Conservation (phyloP, 2,888 invertebrate species). For the Fragum whitleyi region DNA sequence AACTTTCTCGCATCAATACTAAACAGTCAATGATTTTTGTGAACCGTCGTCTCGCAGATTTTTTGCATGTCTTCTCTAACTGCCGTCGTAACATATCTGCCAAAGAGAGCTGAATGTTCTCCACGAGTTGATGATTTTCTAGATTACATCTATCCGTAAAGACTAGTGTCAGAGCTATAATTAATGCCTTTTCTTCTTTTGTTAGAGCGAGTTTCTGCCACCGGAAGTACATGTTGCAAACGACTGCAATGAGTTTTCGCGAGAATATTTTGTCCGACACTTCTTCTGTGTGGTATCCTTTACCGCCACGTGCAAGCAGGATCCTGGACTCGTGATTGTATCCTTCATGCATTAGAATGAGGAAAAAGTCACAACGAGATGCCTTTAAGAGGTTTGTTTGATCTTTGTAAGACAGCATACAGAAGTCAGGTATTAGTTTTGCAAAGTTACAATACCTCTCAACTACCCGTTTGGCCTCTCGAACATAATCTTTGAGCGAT, state of each 20-base stretch:
- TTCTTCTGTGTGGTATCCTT: conserved; percentile 51
- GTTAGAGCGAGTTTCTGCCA: conserved; percentile 52
- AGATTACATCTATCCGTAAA: conserved; percentile 55
- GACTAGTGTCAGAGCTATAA: conserved; percentile 44
- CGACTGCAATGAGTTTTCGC: conserved; percentile 8
- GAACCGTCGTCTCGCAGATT: conserved; percentile 32
- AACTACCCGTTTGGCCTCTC: conserved; percentile 39
- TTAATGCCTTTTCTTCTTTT: conserved; percentile 49
- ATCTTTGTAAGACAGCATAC: conserved; percentile 47
- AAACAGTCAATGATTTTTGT: conserved; percentile 54
- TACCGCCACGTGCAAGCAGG: conserved; percentile 36
- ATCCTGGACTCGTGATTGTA: conserved; percentile 43
- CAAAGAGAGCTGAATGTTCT: conserved; percentile 50
- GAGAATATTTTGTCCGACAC: conserved; percentile 48
- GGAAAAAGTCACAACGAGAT: conserved; percentile 53
- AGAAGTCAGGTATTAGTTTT: conserved; percentile 58
- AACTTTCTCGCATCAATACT: conserved; percentile 38
- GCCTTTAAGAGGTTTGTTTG: conserved; percentile 56
- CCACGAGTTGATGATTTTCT: conserved; percentile 43
- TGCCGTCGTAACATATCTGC: conserved; percentile 34
- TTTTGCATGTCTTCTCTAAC: conserved; percentile 27
- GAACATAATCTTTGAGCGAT: conserved; percentile 37
- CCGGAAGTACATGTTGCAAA: conserved; percentile 31
- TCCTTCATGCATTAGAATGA: conserved; percentile 51
- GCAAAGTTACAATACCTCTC: conserved; percentile 60